A percentile compares a stretch with the other conserved stretches of the same genome.
Evolutionary conservation across 2,113 vertebrate species (phyloP).

Genomic region (Zosterops lateralis): DNA sequence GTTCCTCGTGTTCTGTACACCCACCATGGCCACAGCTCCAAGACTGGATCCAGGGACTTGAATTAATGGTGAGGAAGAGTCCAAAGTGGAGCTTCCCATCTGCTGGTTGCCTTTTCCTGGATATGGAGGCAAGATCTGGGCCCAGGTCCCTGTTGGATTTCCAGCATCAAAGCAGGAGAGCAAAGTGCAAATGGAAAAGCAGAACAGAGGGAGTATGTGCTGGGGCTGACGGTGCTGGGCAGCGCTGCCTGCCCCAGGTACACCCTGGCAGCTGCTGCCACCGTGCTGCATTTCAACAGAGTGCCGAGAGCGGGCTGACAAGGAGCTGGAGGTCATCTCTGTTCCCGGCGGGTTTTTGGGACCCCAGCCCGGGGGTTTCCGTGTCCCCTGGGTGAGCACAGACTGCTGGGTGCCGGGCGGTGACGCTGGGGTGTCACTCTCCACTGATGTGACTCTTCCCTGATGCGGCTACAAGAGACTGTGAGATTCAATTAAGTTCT

Average conservation of each 20-base stretch:
- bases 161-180: background rate
- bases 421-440: rapidly evolving
- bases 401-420: rapidly evolving
- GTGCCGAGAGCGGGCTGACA: rapidly evolving
- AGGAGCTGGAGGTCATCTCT: background rate
- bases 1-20: rapidly evolving
- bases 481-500: conserved; percentile 31
- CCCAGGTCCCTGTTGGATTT: background rate
- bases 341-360: rapidly evolving
- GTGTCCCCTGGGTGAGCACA: background rate
- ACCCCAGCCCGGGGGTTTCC: rapidly evolving
- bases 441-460: background rate
- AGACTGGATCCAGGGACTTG: background rate
- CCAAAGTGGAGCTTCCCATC: rapidly evolving
- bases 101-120: background rate
- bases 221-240: background rate
- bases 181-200: background rate
- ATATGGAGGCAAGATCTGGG: background rate
- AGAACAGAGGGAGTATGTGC: rapidly evolving
- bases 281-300: rapidly evolving
- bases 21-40: rapidly evolving
- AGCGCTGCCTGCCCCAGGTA: background rate
- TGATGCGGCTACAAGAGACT: background rate
- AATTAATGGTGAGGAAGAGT: background rate
- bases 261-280: background rate